phyloP scores from a whole-genome alignment of 2,113 vertebrate genomes.

The Pithys albifrons region DNA sequence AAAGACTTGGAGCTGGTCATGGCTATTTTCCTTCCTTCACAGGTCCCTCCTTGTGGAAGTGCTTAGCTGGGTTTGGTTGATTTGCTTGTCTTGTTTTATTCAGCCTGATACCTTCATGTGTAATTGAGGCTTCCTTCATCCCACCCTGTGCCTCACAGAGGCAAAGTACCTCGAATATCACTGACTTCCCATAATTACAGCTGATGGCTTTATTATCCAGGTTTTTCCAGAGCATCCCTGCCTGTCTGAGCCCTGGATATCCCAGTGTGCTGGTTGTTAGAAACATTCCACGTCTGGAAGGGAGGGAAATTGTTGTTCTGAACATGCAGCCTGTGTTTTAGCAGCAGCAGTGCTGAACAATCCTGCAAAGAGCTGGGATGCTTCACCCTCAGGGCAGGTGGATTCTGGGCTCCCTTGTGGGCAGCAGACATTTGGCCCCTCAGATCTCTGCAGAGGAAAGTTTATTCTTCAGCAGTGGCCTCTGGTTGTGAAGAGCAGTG shows the following conservation, averaged over 20 bases:
- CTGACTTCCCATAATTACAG: neutral
- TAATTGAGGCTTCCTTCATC: neutral
- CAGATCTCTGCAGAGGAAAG: neutral
- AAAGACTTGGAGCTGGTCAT: neutral
- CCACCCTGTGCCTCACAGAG: neutral
- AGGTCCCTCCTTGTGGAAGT: neutral
- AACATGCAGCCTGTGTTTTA: neutral
- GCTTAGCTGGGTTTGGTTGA: neutral
- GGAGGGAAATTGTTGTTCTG: neutral
- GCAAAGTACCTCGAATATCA: neutral
- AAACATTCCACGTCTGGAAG: neutral
- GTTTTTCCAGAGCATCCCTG: neutral
- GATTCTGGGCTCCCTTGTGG: neutral
- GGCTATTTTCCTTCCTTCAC: neutral
- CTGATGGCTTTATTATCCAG: slow-evolving; percentile 10
- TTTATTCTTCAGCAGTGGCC: neutral
- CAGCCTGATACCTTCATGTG: neutral
- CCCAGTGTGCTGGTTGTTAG: neutral
- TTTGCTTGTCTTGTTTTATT: slow-evolving; percentile 1
- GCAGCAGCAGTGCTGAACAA: neutral
- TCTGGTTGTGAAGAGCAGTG: neutral
- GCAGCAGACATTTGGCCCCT: neutral
- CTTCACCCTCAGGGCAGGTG: neutral
- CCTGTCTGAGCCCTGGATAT: neutral
- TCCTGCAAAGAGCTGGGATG: neutral